Conservation (phyloP, 2,888 invertebrate genomes). For the Oscheius myriophilus region DNA sequence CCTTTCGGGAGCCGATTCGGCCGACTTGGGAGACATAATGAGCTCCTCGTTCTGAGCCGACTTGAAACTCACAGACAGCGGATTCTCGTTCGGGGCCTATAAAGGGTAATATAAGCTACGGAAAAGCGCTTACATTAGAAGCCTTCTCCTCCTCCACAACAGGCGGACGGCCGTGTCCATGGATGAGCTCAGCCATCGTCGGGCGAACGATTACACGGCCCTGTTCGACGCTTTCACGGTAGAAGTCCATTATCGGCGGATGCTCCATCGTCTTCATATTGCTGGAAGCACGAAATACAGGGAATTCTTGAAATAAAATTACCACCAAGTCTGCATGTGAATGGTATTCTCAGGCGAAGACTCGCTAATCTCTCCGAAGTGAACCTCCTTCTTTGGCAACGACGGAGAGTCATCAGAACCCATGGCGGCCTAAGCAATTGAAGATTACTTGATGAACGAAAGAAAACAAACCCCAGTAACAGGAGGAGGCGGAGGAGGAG, state of each 20-base stretch:
- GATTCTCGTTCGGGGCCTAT: conserved; percentile 19
- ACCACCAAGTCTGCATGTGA: too few relatives aligned
- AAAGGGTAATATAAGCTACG: neutral
- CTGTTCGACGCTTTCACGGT: conserved; percentile 71
- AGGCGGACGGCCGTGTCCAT: conserved; percentile 56
- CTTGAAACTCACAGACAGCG: conserved; percentile 14
- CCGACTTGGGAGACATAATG: neutral
- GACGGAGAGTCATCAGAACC: too few relatives aligned
- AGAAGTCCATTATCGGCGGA: conserved; percentile 74
- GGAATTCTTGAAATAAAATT: too few relatives aligned
- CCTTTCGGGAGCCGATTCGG: neutral
- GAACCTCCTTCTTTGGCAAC: too few relatives aligned
- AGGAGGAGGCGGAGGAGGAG: too few relatives aligned
- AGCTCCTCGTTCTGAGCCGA: neutral
- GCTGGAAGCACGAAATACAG: conserved; percentile 26
- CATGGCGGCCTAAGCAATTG: too few relatives aligned
- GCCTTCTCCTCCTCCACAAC: conserved; percentile 32
- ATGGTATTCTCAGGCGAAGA: too few relatives aligned
- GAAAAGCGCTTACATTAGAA: conserved; percentile 32
- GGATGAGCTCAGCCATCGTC: conserved; percentile 66
- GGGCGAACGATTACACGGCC: conserved; percentile 52
- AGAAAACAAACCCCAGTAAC: too few relatives aligned
- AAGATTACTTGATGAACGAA: too few relatives aligned
- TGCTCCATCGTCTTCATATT: conserved; percentile 67
- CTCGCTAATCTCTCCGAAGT: too few relatives aligned